These are phyloP conservation scores for Onychomys arenicola DNA, from an alignment of 2,797 vertebrate genomes.

Conservation along the genomic window DNA sequence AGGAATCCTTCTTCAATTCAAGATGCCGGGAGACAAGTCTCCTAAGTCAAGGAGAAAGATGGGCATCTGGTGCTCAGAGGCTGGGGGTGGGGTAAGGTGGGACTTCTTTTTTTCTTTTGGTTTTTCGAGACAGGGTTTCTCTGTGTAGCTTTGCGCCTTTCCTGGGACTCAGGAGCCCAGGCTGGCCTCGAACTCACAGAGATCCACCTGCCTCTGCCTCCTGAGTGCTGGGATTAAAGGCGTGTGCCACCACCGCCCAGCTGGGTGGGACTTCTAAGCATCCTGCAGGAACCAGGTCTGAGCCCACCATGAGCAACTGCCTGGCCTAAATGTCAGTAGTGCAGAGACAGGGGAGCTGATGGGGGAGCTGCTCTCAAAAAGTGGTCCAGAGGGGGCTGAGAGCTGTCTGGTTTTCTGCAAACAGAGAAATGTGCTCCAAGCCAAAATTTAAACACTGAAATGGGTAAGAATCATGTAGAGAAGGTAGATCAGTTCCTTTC, in stretches of 20 bases:
- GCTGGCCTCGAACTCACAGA: too few relatives aligned
- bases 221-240: too few relatives aligned
- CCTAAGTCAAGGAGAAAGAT: too few relatives aligned
- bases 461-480: slow-evolving; percentile 77
- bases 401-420: slow-evolving; percentile 91
- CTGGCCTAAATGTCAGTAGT: rapidly evolving
- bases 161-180: too few relatives aligned
- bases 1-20: not conserved
- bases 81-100: not conserved
- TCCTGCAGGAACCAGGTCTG: not conserved
- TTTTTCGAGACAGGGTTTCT: too few relatives aligned
- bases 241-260: too few relatives aligned
- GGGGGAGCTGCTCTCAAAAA: slow-evolving; percentile 74
- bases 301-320: rapidly evolving
- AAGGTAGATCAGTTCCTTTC: not conserved
- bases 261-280: not conserved
- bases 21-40: not conserved
- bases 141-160: too few relatives aligned
- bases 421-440: slow-evolving; percentile 90
- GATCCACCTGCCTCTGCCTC: too few relatives aligned
- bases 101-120: not conserved
- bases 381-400: slow-evolving; percentile 64
- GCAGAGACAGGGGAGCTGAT: too few relatives aligned
- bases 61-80: not conserved
- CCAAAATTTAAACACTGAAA: slow-evolving; percentile 87